These are phyloP conservation scores for Elysia crispata DNA, from an alignment of 2,888 invertebrate species.

Conservation along the genomic window DNA sequence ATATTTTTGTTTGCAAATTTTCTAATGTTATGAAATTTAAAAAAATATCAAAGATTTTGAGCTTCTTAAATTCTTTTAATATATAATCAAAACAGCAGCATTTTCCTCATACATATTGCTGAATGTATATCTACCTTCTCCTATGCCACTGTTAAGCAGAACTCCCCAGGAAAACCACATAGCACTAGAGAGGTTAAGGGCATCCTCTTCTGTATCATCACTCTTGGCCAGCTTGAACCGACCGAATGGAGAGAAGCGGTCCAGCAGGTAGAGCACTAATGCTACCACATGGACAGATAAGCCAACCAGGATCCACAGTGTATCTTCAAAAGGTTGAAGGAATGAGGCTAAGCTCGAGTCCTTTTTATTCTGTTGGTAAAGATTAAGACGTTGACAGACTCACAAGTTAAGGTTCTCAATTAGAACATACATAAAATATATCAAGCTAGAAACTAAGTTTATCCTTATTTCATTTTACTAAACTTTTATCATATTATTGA, in stretches of 20 bases:
- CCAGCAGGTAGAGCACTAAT: conserved; percentile 94
- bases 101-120: too few species aligned
- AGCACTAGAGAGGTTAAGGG: conserved; percentile 96
- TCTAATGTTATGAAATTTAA: too few species aligned
- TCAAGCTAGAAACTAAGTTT: too few species aligned
- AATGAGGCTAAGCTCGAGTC: conserved; percentile 98
- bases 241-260: conserved; percentile 87
- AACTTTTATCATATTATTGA: too few species aligned
- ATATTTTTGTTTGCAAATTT: too few species aligned
- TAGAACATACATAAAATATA: too few species aligned
- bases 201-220: conserved; percentile 92
- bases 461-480: too few species aligned
- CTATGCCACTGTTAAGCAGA: conserved; percentile 97
- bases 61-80: too few species aligned
- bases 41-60: too few species aligned
- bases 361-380: conserved; percentile 90
- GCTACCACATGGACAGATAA: conserved; percentile 99
- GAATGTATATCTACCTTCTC: conserved; percentile 89
- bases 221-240: conserved; percentile 82
- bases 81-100: too few species aligned
- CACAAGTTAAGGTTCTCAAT: too few species aligned
- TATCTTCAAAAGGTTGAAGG: conserved; percentile 99
- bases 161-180: conserved; percentile 99
- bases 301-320: conserved; percentile 98
- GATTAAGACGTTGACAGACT: too few species aligned